A percentile compares a stretch with the other conserved stretches of the same genome.
These are phyloP conservation scores for Solea senegalensis DNA, from an alignment of 2,113 vertebrate genomes.

Conservation along the genomic window DNA sequence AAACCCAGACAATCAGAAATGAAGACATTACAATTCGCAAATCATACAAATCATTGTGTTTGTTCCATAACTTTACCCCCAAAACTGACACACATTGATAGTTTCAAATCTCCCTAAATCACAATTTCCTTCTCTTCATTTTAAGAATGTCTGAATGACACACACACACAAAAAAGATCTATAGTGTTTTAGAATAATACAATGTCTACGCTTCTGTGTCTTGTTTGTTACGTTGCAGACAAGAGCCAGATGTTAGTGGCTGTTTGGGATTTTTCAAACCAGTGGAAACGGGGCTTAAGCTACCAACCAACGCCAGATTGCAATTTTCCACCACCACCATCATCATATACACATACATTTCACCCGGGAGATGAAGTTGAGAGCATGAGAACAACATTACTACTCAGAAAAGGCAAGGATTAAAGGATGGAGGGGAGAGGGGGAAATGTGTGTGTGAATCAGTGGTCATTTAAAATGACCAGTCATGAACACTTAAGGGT, in stretches of 20 bases:
- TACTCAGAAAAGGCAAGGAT: conserved; percentile 26
- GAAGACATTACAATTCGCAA: too few species aligned
- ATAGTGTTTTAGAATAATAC: too few species aligned
- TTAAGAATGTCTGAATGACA: too few species aligned
- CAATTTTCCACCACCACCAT: too few species aligned
- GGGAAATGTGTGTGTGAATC: conserved; percentile 7
- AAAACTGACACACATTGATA: too few species aligned
- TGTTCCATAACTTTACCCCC: too few species aligned
- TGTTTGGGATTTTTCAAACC: neutral
- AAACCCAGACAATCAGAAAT: too few species aligned
- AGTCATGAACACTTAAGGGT: conserved; percentile 60
- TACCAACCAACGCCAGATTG: neutral
- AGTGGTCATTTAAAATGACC: conserved; percentile 61
- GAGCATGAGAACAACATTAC: neutral
- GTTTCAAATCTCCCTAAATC: too few species aligned
- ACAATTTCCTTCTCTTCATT: too few species aligned
- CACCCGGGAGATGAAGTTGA: neutral
- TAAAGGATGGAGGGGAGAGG: conserved; percentile 26
- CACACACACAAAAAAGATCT: too few species aligned
- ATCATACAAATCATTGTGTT: too few species aligned
- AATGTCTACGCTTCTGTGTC: too few species aligned
- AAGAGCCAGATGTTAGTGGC: neutral
- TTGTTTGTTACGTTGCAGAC: neutral
- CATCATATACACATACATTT: neutral
- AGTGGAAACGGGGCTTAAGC: neutral